Evolutionary conservation across 2,797 vertebrate species (phyloP), one percentile per base, ranked within the genome.

Genomic region (Gobio occitaniae): DNA sequence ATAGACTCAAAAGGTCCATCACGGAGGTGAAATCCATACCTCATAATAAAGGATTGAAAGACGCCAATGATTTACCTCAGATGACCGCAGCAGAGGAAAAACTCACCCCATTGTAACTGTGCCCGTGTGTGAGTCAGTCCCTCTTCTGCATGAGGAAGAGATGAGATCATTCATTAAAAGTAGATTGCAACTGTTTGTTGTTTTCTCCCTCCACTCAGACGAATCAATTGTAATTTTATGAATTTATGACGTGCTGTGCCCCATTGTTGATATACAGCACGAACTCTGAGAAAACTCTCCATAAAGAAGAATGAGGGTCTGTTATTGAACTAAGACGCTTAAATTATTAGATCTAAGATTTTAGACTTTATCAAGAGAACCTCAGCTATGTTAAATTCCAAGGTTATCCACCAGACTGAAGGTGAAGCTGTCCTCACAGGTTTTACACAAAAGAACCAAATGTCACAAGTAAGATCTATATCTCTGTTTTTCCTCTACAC

Each of bases 121-220:
- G 69, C 13, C 52, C 2, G 36, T 65, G 80, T 85, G 75, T 83
- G 83, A 86, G 85, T 83, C 59, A 29, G 19, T 56, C 76, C 72
- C 17, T 59, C 59, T 50, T 70, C 72, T 83, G 32, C 54, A 56
- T 63, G 76, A 87, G 82, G 65, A 82, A 82, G 10, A 90, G 90
- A 93, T 93, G 93, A 91, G 94, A 93, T 89, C 86, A 91, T 92
- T 94, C 91, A 93, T 94, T 93, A 92, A 86, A 88, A 91, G 90
- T 80, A 92, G 91, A 90, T 87, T 90, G 89, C 91, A 91, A 91
- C 88, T 86, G 87, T 90, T 88, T 76, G 90, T 91, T 89, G 63
- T 80, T 90, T 78, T 90, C 92, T 89, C 91, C 92, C 91, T 90
- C 89, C 86, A 44, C 68, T 78, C 89, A 91, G 88, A 86, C 89